These are phyloP conservation scores for Australoheros facetus DNA, from an alignment of 2,797 vertebrate species.

Conservation along the genomic window DNA sequence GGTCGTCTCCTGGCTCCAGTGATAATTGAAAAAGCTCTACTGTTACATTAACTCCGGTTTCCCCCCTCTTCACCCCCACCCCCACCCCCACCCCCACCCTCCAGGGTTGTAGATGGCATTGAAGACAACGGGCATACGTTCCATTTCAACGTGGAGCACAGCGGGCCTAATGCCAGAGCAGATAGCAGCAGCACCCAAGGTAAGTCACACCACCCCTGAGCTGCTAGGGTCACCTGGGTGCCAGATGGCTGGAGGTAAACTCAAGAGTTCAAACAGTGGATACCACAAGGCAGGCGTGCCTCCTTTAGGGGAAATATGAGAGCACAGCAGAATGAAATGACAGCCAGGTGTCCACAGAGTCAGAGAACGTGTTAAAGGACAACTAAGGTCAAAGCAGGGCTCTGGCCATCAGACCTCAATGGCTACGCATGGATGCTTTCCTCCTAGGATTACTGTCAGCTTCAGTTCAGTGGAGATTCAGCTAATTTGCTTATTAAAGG, in stretches of 20 bases:
- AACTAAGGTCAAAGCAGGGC: slow-evolving; percentile 45
- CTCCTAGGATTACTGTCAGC: slow-evolving; percentile 8
- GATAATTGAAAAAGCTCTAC: slow-evolving; percentile 75
- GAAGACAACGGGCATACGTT: slow-evolving; percentile 89
- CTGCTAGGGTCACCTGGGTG: slow-evolving; percentile 52
- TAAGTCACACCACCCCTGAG: slow-evolving; percentile 64
- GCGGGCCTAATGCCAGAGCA: slow-evolving; percentile 54
- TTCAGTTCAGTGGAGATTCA: slow-evolving; percentile 30
- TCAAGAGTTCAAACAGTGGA: slow-evolving; percentile 51
- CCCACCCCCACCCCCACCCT: not conserved
- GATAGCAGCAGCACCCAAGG: slow-evolving; percentile 61
- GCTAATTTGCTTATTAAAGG: slow-evolving; percentile 14
- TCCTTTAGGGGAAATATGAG: slow-evolving; percentile 64
- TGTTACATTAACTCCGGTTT: slow-evolving; percentile 69
- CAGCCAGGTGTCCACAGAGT: slow-evolving; percentile 51
- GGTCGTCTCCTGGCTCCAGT: slow-evolving; percentile 36
- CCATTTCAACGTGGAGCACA: slow-evolving; percentile 84
- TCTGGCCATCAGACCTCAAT: slow-evolving; percentile 23
- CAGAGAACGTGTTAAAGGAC: slow-evolving; percentile 61
- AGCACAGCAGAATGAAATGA: slow-evolving; percentile 48
- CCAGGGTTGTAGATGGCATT: slow-evolving; percentile 93
- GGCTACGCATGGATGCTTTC: slow-evolving; percentile 15
- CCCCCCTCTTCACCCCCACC: slow-evolving; percentile 29
- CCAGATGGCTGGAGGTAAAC: slow-evolving; percentile 64
- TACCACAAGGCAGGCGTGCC: slow-evolving; percentile 20